phyloP scores from a whole-genome alignment of 2,888 invertebrate genomes.

The Callimorpha dominula region DNA sequence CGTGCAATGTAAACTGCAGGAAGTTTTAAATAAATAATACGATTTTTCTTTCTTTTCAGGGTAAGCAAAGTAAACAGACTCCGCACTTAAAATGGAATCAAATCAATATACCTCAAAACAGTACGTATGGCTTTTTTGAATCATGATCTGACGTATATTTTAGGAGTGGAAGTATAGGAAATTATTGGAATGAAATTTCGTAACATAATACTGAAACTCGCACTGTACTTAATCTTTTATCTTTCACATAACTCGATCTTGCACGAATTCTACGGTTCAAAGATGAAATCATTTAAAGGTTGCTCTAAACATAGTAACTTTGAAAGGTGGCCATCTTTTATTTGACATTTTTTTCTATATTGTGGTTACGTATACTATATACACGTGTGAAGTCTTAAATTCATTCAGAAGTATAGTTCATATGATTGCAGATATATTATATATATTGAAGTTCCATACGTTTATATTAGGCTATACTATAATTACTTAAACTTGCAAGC shows the following conservation, averaged over 20 bases:
- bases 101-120: background rate
- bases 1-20: too few species aligned
- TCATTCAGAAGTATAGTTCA: too few species aligned
- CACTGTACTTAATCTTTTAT: background rate
- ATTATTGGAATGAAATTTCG: background rate
- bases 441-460: too few species aligned
- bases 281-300: background rate
- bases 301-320: background rate
- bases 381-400: too few species aligned
- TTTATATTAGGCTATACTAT: too few species aligned
- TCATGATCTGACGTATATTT: background rate
- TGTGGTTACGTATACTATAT: too few species aligned
- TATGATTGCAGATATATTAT: too few species aligned
- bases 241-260: background rate
- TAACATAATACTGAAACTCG: background rate
- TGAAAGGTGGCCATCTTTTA: background rate
- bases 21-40: too few species aligned
- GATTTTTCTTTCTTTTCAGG: conserved; percentile 13
- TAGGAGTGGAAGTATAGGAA: too few species aligned
- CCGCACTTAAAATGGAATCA: background rate
- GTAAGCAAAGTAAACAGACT: conserved; percentile 7
- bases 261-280: background rate
- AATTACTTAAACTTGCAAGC: too few species aligned
- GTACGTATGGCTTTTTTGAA: background rate
- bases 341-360: too few species aligned